Evolutionary conservation across 1,140 invertebrate genomes (phyloP), one percentile per base, ranked within the genome.

Genomic region (Drosophila orena): DNA sequence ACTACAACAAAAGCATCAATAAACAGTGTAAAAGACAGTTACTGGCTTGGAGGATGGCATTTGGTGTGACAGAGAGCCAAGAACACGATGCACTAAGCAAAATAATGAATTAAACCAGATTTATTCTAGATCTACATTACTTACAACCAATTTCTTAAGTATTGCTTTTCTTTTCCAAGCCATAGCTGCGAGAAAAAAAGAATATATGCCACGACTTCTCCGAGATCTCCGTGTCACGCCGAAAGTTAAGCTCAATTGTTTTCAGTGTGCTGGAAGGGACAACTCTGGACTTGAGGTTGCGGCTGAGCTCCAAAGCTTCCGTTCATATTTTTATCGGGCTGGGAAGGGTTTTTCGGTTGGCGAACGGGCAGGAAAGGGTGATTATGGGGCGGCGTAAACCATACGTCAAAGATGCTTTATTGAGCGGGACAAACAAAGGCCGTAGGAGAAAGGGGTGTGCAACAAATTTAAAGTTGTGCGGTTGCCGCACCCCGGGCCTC

Each of bases 391-490:
- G 37, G 43, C 7, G 64, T 34, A 55, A 53, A 64, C 47, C 80
- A 83, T 89, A 80, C 84, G 76, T 89, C 84, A 83, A 79, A 77
- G 79, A 89, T 89, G 76, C 84, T 84, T 77, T 80, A 89, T 89
- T 89, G 84, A 76, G 84, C 65, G 66, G 81, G 81, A 89, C 84
- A 88, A 89, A 88, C 66, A 88, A 78, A 66, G 78, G 46, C n/a
- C 58, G 54, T 27, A 46, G 30, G 43, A 65, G 47, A 54, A 60
- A 43, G 44, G 58, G 44, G 60, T 69, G 71, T 44, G 64, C 72
- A 81, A 81, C 84, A 88, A 79, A 84, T 88, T 88, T 79, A 89
- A 88, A 88, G 84, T 88, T 88, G 64, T 86, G 84, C 72, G 84
- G 84, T 89, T 89, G 75, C 77, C 79, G 72, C 77, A 70, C 58